Evolutionary conservation across 2,888 invertebrate species (phyloP).

Genomic region (Heteromurus nitidus): DNA sequence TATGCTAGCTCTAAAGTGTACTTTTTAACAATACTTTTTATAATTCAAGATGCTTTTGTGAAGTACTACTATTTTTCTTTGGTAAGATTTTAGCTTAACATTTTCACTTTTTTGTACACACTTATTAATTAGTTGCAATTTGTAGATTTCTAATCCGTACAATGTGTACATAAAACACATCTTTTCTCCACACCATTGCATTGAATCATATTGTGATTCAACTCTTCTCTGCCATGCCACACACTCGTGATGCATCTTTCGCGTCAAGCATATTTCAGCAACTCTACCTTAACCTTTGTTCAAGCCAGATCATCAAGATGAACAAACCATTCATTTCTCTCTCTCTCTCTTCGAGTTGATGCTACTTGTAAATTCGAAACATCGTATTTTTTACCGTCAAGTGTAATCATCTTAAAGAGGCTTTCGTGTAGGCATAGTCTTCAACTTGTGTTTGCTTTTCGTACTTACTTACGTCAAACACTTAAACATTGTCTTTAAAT

Average conservation of each 20-base stretch:
- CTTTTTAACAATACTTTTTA: neutral
- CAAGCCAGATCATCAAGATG: slow-evolving; percentile 22
- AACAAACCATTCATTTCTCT: slow-evolving; percentile 27
- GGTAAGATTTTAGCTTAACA: slow-evolving; percentile 23
- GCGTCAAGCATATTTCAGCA: neutral
- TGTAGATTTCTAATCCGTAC: slow-evolving; percentile 63
- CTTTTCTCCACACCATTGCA: slow-evolving; percentile 24
- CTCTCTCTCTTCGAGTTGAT: no score
- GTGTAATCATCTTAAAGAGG: slow-evolving; percentile 34
- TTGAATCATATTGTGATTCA: no score
- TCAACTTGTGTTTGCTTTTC: neutral
- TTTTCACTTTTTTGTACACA: slow-evolving; percentile 62
- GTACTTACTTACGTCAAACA: neutral
- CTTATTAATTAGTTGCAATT: slow-evolving; percentile 64
- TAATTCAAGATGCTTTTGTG: neutral
- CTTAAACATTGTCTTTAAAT: neutral
- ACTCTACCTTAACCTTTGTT: slow-evolving; percentile 13
- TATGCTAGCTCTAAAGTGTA: no score
- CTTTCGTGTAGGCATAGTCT: slow-evolving; percentile 18
- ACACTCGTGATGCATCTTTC: neutral
- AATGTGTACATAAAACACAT: slow-evolving; percentile 40
- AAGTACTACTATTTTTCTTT: neutral
- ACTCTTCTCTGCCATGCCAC: neutral
- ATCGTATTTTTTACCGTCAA: slow-evolving; percentile 55
- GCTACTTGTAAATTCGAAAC: neutral